These are phyloP conservation scores for Biston betularia DNA, from an alignment of 2,888 invertebrate species.

Conservation along the genomic window DNA sequence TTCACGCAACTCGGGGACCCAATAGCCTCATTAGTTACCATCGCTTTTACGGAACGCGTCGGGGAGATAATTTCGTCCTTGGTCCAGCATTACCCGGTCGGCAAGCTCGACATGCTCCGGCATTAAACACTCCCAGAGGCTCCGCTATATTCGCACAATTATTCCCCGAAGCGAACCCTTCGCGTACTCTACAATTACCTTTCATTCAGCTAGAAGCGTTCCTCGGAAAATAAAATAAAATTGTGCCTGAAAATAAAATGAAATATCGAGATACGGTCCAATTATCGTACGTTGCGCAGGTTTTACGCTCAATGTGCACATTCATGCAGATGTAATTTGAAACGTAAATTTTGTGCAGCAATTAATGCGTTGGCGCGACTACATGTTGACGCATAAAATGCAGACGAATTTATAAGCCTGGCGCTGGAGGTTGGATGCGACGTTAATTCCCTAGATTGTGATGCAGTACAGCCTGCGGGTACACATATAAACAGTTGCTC, in stretches of 20 bases:
- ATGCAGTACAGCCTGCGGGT: constrained; percentile 34
- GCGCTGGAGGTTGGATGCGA: constrained; percentile 50
- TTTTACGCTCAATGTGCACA: constrained; percentile 51
- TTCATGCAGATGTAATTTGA: constrained; percentile 57
- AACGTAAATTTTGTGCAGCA: constrained; percentile 58
- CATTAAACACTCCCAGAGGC: constrained; percentile 83
- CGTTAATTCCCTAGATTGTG: constrained; percentile 42
- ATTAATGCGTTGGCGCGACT: constrained; percentile 61
- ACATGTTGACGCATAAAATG: constrained; percentile 55
- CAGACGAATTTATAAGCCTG: constrained; percentile 56
- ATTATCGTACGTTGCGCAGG: constrained; percentile 64
- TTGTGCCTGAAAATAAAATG: constrained; percentile 79
- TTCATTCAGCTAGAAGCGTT: constrained; percentile 78
- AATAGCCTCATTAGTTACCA: constrained; percentile 81
- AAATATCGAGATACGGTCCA: constrained; percentile 76
- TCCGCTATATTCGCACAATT: constrained; percentile 80
- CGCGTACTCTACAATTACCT: constrained; percentile 82
- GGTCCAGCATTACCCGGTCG: constrained; percentile 72
- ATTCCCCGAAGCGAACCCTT: constrained; percentile 83
- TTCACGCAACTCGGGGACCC: constrained; percentile 76
- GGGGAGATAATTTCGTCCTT: constrained; percentile 81
- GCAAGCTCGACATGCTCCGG: constrained; percentile 74
- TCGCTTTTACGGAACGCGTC: constrained; percentile 82
- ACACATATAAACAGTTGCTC: constrained; percentile 52
- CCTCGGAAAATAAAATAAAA: constrained; percentile 77